Evolutionary conservation across 2,113 vertebrate genomes (phyloP).

Genomic region (Columba livia): DNA sequence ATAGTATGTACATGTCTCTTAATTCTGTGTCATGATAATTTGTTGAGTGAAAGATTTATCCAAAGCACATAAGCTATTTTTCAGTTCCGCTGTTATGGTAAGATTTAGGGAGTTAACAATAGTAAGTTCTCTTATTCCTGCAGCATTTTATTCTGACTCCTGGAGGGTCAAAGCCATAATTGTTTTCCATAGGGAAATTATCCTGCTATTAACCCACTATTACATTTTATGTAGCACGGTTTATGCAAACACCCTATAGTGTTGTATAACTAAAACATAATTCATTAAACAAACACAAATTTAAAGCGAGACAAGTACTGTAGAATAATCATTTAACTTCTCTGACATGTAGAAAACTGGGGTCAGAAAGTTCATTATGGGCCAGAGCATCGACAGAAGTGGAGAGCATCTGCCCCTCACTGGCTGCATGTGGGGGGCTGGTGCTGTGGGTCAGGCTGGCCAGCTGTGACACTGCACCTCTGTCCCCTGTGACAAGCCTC

Average conservation of each 20-base stretch:
- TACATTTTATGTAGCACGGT: background rate
- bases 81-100: background rate
- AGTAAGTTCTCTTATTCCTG: slow-evolving; percentile 1
- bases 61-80: background rate
- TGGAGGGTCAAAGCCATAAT: background rate
- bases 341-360: background rate
- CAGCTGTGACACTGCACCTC: background rate
- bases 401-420: background rate
- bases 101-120: slow-evolving; percentile 26
- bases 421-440: fast-evolving
- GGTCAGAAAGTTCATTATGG: background rate
- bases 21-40: background rate
- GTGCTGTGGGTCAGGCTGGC: background rate
- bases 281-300: background rate
- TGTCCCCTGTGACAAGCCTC: background rate
- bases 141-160: slow-evolving; percentile 11
- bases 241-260: background rate
- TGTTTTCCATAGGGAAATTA: slow-evolving; percentile 34
- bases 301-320: background rate
- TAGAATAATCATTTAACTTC: background rate
- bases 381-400: background rate
- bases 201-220: background rate
- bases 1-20: background rate
- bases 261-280: background rate
- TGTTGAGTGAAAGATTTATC: slow-evolving; percentile 3